Conservation (phyloP, 2,113 vertebrate species). For the Ranitomeya imitator region DNA sequence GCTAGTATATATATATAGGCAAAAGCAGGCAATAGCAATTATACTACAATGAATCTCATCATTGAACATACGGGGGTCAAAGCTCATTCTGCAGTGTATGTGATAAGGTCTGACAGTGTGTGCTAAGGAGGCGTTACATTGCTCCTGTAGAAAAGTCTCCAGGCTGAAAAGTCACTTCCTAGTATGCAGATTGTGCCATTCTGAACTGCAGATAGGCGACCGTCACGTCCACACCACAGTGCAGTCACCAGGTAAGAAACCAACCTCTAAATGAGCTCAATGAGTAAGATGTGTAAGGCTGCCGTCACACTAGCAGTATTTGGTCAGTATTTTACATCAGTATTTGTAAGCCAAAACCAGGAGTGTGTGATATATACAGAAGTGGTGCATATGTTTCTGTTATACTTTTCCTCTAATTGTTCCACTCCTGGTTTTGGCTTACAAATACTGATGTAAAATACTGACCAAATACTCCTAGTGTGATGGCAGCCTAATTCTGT, state of each 20-base stretch:
- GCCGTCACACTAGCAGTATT: too few species aligned
- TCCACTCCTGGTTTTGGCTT: too few species aligned
- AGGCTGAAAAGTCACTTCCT: constrained; percentile 4
- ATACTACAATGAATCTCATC: background rate
- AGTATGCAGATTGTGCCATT: background rate
- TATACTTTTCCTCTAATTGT: too few species aligned
- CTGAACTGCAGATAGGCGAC: background rate
- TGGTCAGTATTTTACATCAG: too few species aligned
- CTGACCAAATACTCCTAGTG: too few species aligned
- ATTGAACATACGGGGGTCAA: constrained; percentile 22
- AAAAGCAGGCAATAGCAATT: background rate
- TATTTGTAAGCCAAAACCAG: too few species aligned
- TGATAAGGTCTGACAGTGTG: constrained; percentile 42
- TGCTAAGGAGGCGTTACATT: constrained; percentile 28
- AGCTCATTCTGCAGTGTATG: background rate
- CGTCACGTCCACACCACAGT: background rate
- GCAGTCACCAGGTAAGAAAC: constrained; percentile 21
- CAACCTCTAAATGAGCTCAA: background rate
- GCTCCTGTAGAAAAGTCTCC: background rate
- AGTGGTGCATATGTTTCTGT: too few species aligned
- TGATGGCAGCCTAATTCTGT: too few species aligned
- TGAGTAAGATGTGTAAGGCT: background rate
- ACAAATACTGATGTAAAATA: too few species aligned
- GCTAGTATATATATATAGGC: background rate
- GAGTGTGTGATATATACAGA: too few species aligned